These are phyloP conservation scores for Xanthorhoe spadicearia DNA, from an alignment of 2,888 invertebrate species.

Conservation along the genomic window DNA sequence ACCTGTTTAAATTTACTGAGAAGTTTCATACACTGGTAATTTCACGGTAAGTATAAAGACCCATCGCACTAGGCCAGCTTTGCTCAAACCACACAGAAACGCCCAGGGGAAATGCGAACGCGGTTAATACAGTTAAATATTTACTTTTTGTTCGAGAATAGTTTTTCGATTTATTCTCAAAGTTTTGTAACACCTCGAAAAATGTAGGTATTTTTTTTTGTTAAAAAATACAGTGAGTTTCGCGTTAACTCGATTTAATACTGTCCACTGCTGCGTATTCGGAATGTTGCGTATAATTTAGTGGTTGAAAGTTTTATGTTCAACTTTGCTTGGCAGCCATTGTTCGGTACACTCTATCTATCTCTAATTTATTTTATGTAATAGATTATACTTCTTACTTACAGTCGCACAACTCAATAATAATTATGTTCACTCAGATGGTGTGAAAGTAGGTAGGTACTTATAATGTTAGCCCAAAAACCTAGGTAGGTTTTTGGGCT, in stretches of 20 bases:
- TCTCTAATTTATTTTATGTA: no score
- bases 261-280: not conserved
- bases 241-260: slow-evolving; percentile 13
- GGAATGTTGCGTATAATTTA: slow-evolving; percentile 2
- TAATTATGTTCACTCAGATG: no score
- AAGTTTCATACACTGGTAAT: not conserved
- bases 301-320: not conserved
- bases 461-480: no score
- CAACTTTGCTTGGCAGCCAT: not conserved
- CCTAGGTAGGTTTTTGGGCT: no score
- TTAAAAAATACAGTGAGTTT: slow-evolving; percentile 7
- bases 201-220: slow-evolving; percentile 11
- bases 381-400: no score
- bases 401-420: no score
- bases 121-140: slow-evolving; percentile 38
- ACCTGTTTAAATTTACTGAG: not conserved
- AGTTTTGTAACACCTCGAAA: slow-evolving; percentile 12
- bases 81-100: slow-evolving; percentile 15
- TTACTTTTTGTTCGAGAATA: slow-evolving; percentile 31
- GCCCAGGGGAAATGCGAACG: slow-evolving; percentile 31
- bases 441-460: no score
- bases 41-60: not conserved
- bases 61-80: not conserved
- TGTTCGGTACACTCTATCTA: no score
- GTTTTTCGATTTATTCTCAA: slow-evolving; percentile 29